These are phyloP conservation scores for Proteles cristata DNA, from an alignment of 2,113 vertebrate genomes.

Conservation along the genomic window DNA sequence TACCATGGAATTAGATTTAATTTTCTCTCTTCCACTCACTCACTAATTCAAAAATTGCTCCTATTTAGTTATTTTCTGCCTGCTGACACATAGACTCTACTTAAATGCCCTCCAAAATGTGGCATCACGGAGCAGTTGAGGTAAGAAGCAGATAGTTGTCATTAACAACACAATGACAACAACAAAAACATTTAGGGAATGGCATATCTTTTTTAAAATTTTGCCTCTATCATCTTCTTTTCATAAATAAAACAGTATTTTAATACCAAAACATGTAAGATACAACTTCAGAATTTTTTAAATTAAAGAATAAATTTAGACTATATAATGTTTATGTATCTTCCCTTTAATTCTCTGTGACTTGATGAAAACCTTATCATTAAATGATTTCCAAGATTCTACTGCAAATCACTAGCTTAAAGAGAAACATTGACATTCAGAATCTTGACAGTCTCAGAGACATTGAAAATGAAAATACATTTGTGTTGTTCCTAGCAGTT, in stretches of 20 bases:
- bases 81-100: neutral
- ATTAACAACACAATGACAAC: neutral
- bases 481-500: neutral
- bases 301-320: neutral
- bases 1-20: neutral
- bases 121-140: neutral
- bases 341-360: neutral
- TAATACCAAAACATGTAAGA: neutral
- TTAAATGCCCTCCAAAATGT: too few species aligned
- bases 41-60: neutral
- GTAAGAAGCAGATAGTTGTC: neutral
- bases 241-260: neutral
- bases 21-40: neutral
- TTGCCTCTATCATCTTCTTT: neutral
- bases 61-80: neutral
- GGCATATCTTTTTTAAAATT: neutral
- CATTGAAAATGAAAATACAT: neutral
- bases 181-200: neutral
- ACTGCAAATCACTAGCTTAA: neutral
- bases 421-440: neutral
- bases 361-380: neutral
- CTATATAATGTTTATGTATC: neutral
- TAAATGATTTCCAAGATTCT: neutral
- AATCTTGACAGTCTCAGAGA: neutral
- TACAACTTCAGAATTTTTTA: neutral